phyloP scores from a whole-genome alignment of 2,113 vertebrate species.

The Plecturocebus donacophilus region DNA sequence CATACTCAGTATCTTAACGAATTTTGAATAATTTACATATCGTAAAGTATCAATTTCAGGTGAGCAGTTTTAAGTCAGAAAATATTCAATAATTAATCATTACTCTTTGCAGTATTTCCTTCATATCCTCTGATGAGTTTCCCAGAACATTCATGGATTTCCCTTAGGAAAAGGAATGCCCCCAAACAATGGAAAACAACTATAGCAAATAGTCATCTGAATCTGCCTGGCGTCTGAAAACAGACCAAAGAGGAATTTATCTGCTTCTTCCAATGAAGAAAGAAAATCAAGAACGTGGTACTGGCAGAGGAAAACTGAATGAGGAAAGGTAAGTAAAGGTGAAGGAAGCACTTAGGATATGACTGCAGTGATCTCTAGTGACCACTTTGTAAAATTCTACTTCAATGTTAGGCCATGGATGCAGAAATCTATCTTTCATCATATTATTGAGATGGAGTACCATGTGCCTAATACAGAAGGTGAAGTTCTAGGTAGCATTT shows the following conservation, averaged over 20 bases:
- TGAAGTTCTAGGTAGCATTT: constrained; percentile 33
- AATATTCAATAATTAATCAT: neutral
- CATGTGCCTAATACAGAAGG: neutral
- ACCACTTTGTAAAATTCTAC: neutral
- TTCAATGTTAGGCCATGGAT: neutral
- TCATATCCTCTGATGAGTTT: neutral
- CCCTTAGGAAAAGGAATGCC: neutral
- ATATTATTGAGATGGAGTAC: neutral
- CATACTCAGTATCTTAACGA: constrained; percentile 78
- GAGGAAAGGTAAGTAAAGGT: neutral
- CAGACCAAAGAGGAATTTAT: neutral
- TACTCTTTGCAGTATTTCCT: neutral
- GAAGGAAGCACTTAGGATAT: neutral
- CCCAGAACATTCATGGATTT: neutral
- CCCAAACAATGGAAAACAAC: neutral
- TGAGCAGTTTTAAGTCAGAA: constrained; percentile 85
- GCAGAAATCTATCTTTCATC: neutral
- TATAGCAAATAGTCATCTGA: neutral
- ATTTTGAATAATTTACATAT: constrained; percentile 59
- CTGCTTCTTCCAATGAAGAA: constrained; percentile 5
- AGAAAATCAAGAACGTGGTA: neutral
- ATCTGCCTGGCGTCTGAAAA: neutral
- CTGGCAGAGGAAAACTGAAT: neutral
- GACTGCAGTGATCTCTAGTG: neutral
- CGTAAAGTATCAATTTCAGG: constrained; percentile 83